Base-by-base conservation (phyloP, 2,888 invertebrate species). In the Euzophera pinguis region DNA sequence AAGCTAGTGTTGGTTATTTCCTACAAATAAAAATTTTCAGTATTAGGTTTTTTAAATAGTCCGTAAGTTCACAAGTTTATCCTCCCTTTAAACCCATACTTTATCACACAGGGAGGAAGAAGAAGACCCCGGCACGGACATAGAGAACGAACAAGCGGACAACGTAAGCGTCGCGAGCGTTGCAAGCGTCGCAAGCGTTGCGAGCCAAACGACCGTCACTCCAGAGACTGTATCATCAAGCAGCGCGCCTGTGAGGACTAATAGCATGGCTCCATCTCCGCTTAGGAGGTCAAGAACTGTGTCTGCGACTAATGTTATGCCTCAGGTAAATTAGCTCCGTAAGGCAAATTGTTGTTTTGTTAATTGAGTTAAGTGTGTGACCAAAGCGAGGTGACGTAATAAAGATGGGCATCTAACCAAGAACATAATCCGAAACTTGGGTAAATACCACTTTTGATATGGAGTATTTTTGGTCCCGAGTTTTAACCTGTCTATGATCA, bases 201-300 rank as follows among this genome's bases (percentile, higher is more conserved):
- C 69, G 7, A 87, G 87, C 47, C 80, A 83, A 37, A 81, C 83
- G 0, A 87, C 88, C 0, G 69, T 87, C 13, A 86, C 87, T 0
- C 88, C 88, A 0, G 89, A 88, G 62, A 82, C 77, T 0, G 78
- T 80, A 1, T 86, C 87, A 0, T 73, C 86, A 0, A 84, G 84
- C 59, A 88, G 88, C 53, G 88, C 89, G 0, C 89, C 89, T 0
- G 80, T 69, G 1, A 73, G 71, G 14, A 65, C 64, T 35, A 67
- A 61, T 9, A 70, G 65, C 35, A 57, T 71, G 0, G 67, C 72
- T 0, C 73, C 79, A 0, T 83, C 86, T 0, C 81, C 90, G 0
- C 57, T 88, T 48, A 72, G 84, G 10, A 75, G 91, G 2, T 91
- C 90, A 0, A 84, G 81, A 14, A 88, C 91, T 0, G 77, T 87